Evolutionary conservation across 2,888 invertebrate species (phyloP).

Genomic region (Aromia moschata): DNA sequence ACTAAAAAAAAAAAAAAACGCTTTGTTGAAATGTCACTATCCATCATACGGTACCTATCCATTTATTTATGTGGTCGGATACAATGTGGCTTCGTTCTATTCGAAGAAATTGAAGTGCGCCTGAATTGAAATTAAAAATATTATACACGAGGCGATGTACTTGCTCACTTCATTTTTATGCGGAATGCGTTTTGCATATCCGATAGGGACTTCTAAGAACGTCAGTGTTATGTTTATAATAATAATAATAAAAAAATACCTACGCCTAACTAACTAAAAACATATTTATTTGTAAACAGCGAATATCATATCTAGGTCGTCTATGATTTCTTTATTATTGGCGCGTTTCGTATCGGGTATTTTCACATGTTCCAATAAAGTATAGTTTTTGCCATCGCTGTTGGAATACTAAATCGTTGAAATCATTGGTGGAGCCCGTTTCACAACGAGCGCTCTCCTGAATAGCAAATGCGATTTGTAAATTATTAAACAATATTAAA

Average conservation of each 20-base stretch:
- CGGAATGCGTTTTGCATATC: slow-evolving; percentile 56
- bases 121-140: slow-evolving; percentile 45
- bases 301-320: not conserved
- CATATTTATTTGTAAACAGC: not conserved
- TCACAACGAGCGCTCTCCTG: not conserved
- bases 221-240: slow-evolving; percentile 41
- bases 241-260: slow-evolving; percentile 26
- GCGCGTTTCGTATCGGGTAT: slow-evolving; percentile 18
- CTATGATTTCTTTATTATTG: not conserved
- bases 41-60: not conserved
- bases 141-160: slow-evolving; percentile 49
- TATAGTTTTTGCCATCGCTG: slow-evolving; percentile 23
- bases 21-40: too few relatives aligned
- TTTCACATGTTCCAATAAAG: slow-evolving; percentile 34
- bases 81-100: slow-evolving; percentile 35
- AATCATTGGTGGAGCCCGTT: slow-evolving; percentile 41
- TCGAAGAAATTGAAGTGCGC: slow-evolving; percentile 37
- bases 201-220: slow-evolving; percentile 54
- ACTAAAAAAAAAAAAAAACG: too few relatives aligned
- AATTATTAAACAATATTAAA: not conserved
- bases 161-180: slow-evolving; percentile 52
- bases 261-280: not conserved
- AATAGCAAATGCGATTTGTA: not conserved
- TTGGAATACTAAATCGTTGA: slow-evolving; percentile 45
- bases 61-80: not conserved